Conservation (phyloP, 2,797 vertebrate species). For the Acrossocheilus wenchowensis region DNA sequence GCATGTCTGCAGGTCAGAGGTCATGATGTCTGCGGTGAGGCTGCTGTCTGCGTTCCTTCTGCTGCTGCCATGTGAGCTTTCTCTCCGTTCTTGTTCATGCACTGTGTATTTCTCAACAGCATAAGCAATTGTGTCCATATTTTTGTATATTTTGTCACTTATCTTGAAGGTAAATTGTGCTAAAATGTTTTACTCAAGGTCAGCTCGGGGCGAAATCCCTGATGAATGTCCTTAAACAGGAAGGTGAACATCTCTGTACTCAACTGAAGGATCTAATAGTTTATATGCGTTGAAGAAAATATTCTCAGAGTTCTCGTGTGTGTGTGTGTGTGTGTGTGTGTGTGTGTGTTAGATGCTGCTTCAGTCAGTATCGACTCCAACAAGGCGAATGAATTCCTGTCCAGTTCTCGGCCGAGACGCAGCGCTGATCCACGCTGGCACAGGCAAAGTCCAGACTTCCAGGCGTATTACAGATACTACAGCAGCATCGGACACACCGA, state of each 20-base stretch:
- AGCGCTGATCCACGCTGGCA: constrained; percentile 78
- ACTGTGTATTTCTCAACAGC: neutral
- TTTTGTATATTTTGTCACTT: neutral
- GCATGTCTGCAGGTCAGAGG: neutral
- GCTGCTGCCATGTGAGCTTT: constrained; percentile 25
- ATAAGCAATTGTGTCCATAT: neutral
- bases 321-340: neutral
- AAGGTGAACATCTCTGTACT: constrained; percentile 66
- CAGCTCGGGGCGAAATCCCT: constrained; percentile 76
- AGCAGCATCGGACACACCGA: constrained; percentile 85
- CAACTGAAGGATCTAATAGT: neutral
- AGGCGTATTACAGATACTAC: constrained; percentile 85
- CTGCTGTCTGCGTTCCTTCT: constrained; percentile 18
- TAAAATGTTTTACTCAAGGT: constrained; percentile 61
- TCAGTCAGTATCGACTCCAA: constrained; percentile 68
- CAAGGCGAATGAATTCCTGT: constrained; percentile 76
- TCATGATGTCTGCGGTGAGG: neutral
- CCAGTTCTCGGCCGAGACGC: constrained; percentile 73
- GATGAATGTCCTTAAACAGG: constrained; percentile 69
- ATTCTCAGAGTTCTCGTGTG: neutral
- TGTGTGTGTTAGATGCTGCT: constrained; percentile 67
- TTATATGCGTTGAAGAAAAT: neutral
- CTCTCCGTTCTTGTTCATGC: neutral
- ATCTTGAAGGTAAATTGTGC: neutral
- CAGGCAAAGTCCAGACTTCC: constrained; percentile 80